These are phyloP conservation scores for Ennomos quercinarius DNA, from an alignment of 2,888 invertebrate species.

Conservation along the genomic window DNA sequence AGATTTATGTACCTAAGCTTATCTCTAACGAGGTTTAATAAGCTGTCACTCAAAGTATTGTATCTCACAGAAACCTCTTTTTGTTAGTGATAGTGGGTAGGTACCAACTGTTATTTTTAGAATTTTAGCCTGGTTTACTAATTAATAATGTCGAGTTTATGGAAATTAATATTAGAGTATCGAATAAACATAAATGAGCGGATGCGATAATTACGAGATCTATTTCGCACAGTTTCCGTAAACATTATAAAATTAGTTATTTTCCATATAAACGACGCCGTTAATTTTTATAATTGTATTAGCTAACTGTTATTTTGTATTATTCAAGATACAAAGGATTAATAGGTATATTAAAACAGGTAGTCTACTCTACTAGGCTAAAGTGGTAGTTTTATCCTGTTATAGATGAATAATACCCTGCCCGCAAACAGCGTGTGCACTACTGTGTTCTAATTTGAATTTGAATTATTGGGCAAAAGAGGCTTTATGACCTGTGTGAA, in stretches of 20 bases:
- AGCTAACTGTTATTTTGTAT: conserved; percentile 16
- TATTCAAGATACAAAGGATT: conserved; percentile 2
- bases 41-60: conserved; percentile 3
- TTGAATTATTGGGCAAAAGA: too few relatives aligned
- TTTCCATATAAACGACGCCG: conserved; percentile 29
- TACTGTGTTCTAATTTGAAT: too few relatives aligned
- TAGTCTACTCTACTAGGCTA: too few relatives aligned
- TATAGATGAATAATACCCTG: too few relatives aligned
- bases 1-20: conserved; percentile 8
- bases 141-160: conserved; percentile 16
- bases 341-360: neutral
- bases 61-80: neutral
- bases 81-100: conserved; percentile 1
- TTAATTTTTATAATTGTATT: conserved; percentile 15
- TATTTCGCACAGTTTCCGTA: conserved; percentile 42
- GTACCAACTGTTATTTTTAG: conserved; percentile 9
- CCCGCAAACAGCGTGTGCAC: too few relatives aligned
- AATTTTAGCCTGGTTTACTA: conserved; percentile 27
- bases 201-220: conserved; percentile 41
- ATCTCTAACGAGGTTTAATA: conserved; percentile 6
- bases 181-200: conserved; percentile 31
- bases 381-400: too few relatives aligned
- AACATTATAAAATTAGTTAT: conserved; percentile 34
- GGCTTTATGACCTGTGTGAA: too few relatives aligned
- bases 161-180: conserved; percentile 27